phyloP scores from a whole-genome alignment of 2,888 invertebrate genomes.

The Netelia virgata region DNA sequence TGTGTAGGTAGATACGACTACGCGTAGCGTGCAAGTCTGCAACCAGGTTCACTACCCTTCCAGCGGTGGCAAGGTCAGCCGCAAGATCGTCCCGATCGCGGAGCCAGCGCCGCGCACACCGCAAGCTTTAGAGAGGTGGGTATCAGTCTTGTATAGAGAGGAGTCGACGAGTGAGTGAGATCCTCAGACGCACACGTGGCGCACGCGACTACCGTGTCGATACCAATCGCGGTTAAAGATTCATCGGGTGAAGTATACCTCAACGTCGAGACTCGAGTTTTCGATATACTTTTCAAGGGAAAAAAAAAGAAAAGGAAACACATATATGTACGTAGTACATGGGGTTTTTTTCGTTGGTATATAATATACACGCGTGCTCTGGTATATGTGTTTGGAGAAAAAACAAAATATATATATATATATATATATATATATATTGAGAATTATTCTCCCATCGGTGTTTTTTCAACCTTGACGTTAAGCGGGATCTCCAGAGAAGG shows the following conservation, averaged over 20 bases:
- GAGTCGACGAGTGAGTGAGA: conserved; percentile 61
- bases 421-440: too few species aligned
- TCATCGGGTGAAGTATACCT: conserved; percentile 35
- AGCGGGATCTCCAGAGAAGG: conserved; percentile 30
- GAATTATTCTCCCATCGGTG: background rate
- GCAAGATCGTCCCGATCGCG: conserved; percentile 76
- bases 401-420: too few species aligned
- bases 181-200: conserved; percentile 61
- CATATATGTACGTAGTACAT: background rate
- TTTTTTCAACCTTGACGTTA: conserved; percentile 18
- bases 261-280: background rate
- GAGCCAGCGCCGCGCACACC: conserved; percentile 33
- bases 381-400: background rate
- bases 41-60: conserved; percentile 79
- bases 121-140: conserved; percentile 51
- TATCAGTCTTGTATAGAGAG: conserved; percentile 53
- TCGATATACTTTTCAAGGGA: conserved; percentile 11
- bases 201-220: conserved; percentile 64
- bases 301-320: background rate
- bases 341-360: background rate
- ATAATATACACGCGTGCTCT: background rate
- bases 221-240: conserved; percentile 45
- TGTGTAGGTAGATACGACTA: conserved; percentile 41
- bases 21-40: conserved; percentile 63
- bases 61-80: conserved; percentile 80